These are phyloP conservation scores for Cryptocheilus praepositus DNA, from an alignment of 2,888 invertebrate genomes.

Conservation along the genomic window DNA sequence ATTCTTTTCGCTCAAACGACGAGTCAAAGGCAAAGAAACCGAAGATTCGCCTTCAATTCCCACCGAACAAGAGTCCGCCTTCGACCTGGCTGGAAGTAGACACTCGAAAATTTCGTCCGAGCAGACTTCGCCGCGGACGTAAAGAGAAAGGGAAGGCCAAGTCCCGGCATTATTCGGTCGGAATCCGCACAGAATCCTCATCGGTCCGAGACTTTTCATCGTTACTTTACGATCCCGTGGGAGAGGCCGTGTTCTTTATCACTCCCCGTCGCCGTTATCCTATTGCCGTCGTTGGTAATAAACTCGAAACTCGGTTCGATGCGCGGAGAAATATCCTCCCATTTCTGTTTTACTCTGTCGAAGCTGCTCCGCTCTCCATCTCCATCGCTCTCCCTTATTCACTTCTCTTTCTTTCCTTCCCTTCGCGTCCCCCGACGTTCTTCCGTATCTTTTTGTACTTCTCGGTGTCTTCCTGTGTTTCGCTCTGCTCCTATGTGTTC, in stretches of 20 bases:
- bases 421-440: too few species aligned
- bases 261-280: conserved; percentile 35
- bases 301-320: conserved; percentile 48
- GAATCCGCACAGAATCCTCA: conserved; percentile 19
- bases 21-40: too few species aligned
- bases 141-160: not conserved
- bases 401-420: conserved; percentile 5
- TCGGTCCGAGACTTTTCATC: conserved; percentile 14
- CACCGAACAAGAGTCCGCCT: too few species aligned
- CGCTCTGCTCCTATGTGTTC: too few species aligned
- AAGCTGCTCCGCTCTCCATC: not conserved
- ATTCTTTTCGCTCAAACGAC: too few species aligned
- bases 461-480: too few species aligned
- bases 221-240: conserved; percentile 33
- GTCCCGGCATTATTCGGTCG: conserved; percentile 4
- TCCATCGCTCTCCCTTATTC: conserved; percentile 7
- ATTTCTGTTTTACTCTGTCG: conserved; percentile 11
- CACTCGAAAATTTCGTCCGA: too few species aligned
- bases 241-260: conserved; percentile 36
- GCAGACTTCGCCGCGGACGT: too few species aligned
- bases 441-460: too few species aligned
- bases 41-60: too few species aligned
- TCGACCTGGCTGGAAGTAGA: too few species aligned
- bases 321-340: conserved; percentile 19
- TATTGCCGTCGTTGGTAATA: conserved; percentile 42